Conservation (phyloP, 2,888 invertebrate genomes). For the Stenoptilia bipunctidactyla region DNA sequence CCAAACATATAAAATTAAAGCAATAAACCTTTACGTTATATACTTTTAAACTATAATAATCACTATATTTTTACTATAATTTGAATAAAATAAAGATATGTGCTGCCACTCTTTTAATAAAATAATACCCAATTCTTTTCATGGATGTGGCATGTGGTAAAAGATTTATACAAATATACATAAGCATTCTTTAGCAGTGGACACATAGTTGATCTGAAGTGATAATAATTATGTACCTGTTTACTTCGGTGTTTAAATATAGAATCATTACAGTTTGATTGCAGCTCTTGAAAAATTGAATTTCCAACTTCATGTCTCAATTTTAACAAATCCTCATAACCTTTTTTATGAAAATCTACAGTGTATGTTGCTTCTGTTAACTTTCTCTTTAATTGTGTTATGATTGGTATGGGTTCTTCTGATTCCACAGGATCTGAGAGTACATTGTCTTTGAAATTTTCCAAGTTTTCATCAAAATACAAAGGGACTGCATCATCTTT, state of each 20-base stretch:
- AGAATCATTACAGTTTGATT: constrained; percentile 27
- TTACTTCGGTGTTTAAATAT: constrained; percentile 22
- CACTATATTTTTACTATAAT: too few relatives aligned
- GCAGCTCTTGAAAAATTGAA: constrained; percentile 26
- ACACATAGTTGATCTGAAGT: too few relatives aligned
- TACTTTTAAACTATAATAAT: too few relatives aligned
- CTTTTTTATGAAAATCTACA: constrained; percentile 33
- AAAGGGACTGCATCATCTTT: constrained; percentile 43
- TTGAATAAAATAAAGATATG: too few relatives aligned
- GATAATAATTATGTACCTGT: constrained; percentile 25
- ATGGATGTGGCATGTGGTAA: too few relatives aligned
- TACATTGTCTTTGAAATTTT: constrained; percentile 21
- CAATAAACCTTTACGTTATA: too few relatives aligned
- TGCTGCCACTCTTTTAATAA: too few relatives aligned
- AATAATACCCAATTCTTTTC: too few relatives aligned
- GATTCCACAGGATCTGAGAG: constrained; percentile 11
- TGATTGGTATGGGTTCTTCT: constrained; percentile 26
- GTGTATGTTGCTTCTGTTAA: constrained; percentile 39
- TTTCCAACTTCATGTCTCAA: constrained; percentile 35
- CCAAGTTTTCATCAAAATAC: constrained; percentile 44
- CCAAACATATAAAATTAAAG: too few relatives aligned
- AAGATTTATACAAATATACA: too few relatives aligned
- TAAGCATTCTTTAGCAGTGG: too few relatives aligned
- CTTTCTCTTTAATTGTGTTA: constrained; percentile 36
- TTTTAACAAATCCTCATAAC: constrained; percentile 27